A percentile compares a stretch with the other conserved stretches of the same genome.
Evolutionary conservation across 2,888 invertebrate genomes (phyloP).

Genomic region (Idaea biselata): DNA sequence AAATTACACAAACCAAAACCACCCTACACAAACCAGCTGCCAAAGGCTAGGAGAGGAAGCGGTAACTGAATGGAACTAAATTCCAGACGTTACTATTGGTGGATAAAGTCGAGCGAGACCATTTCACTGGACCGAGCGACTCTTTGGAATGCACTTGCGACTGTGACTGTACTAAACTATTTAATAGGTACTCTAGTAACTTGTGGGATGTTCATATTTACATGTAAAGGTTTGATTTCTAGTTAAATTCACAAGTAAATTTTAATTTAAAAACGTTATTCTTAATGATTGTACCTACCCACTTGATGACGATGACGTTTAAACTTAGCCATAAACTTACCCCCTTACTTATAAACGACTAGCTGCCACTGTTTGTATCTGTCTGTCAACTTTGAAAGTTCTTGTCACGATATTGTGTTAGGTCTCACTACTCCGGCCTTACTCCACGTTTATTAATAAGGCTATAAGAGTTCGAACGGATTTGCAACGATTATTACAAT

Average conservation of each 20-base stretch:
- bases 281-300: too few relatives aligned
- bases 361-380: too few relatives aligned
- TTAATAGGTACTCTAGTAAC: slow-evolving; percentile 8
- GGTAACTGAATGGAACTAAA: slow-evolving; percentile 78
- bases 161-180: slow-evolving; percentile 29
- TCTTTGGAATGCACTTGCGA: slow-evolving; percentile 51
- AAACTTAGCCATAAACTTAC: too few relatives aligned
- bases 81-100: slow-evolving; percentile 62
- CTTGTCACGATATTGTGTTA: too few relatives aligned
- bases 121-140: slow-evolving; percentile 49
- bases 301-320: too few relatives aligned
- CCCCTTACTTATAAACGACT: too few relatives aligned
- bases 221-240: background rate
- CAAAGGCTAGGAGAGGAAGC: slow-evolving; percentile 74
- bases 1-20: slow-evolving; percentile 25
- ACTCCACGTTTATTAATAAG: too few relatives aligned
- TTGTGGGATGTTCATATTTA: background rate
- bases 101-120: slow-evolving; percentile 44
- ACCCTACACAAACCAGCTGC: slow-evolving; percentile 59
- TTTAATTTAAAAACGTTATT: too few relatives aligned
- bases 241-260: background rate
- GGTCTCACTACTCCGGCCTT: too few relatives aligned
- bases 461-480: too few relatives aligned
- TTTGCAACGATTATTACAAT: too few relatives aligned
- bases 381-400: too few relatives aligned